Conservation (phyloP, 2,888 invertebrate species). For the Platypus cylindrus region DNA sequence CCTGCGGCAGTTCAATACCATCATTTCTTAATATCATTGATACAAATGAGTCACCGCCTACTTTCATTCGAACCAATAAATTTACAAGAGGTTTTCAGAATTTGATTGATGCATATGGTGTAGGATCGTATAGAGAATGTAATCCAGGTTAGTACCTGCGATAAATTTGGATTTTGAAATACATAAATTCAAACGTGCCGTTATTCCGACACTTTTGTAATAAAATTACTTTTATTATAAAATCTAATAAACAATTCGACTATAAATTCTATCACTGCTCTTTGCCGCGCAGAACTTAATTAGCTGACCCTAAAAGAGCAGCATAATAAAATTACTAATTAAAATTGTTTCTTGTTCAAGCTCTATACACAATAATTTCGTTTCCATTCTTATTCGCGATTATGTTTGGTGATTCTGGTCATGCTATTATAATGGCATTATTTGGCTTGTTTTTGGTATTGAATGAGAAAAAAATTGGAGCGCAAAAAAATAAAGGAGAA, state of each 20-base stretch:
- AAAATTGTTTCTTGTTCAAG: constrained; percentile 21
- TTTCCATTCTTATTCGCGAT: constrained; percentile 93
- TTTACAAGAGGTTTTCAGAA: constrained; percentile 64
- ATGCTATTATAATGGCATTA: constrained; percentile 70
- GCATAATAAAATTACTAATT: no score
- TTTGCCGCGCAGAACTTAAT: no score
- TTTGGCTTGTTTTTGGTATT: constrained; percentile 73
- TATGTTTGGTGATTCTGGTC: constrained; percentile 94
- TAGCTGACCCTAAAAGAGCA: no score
- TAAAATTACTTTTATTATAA: no score
- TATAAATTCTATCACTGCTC: no score
- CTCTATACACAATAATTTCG: constrained; percentile 53
- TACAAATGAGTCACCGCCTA: constrained; percentile 52
- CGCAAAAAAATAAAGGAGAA: constrained; percentile 58
- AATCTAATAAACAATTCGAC: no score
- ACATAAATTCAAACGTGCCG: no score
- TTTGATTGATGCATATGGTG: constrained; percentile 64
- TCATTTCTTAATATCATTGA: constrained; percentile 61
- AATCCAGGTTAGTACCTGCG: constrained; percentile 41
- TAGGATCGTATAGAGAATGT: constrained; percentile 62
- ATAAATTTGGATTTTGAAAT: no score
- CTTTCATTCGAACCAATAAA: constrained; percentile 59
- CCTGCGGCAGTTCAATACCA: constrained; percentile 53
- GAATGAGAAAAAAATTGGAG: constrained; percentile 61
- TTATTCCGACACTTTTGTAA: no score